Base-by-base conservation (phyloP, 2,888 invertebrate species). In the Brachypterus glaber region DNA sequence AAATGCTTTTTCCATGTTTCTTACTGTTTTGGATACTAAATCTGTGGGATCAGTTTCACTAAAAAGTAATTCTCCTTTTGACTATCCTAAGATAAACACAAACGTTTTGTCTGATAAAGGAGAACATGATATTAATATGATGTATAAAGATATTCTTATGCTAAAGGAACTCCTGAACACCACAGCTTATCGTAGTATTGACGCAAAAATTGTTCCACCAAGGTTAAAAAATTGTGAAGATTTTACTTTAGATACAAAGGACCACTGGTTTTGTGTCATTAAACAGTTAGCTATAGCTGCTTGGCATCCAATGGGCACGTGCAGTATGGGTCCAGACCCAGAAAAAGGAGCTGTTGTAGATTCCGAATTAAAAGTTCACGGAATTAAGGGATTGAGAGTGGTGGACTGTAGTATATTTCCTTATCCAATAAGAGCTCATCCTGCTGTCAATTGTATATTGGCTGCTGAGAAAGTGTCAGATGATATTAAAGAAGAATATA, bases 31-130 rank as follows among this genome's bases (percentile, higher is more conserved):
- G 7, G 27, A 5, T 11, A 27, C 27, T 9, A 5, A 11, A 4
- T 27, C 27, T 11, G 27, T 27, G 5, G 27, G 27, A 4, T 9
- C 8, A 5, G 27, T 27, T 27, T 11, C 27, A 5, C 12, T 27
- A 9, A 27, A 11, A 27, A 27, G 27, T 27, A 11, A 27, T 13
- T 27, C 27, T 4, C 27, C 27, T 4, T 27, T 11, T 38, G 70
- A 74, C 11, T 73, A 72, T 48, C 80, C 82, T 0, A 51, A 71
- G n/a, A 75, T 82, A 39, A 68, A 81, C 46, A 73, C 81, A 1
- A 79, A 79, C 54, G 82, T 81, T 51, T 67, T 81, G 35, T 64
- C 66, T 2, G 68, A 76, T 51, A n/a, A n/a, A n/a, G n/a, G n/a
- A n/a, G 70, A 73, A 35, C 9, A 49, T 36, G 74, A 68, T 55